Evolutionary conservation across 2,113 vertebrate species (phyloP).

Genomic region (Mola mola): DNA sequence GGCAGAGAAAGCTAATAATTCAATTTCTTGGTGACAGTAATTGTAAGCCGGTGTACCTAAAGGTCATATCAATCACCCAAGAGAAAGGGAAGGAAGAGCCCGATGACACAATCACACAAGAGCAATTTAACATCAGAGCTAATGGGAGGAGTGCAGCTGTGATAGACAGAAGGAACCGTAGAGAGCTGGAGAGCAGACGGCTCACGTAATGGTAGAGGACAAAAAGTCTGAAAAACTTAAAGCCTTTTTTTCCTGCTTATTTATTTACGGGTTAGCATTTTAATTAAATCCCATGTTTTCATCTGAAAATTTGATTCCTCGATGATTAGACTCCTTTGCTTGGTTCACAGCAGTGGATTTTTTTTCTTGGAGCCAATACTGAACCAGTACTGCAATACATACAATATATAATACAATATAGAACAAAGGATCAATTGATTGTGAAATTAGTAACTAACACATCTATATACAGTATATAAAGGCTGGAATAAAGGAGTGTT

Average conservation of each 20-base stretch:
- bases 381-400: too few relatives aligned
- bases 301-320: too few relatives aligned
- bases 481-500: not conserved
- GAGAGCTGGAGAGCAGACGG: slow-evolving; percentile 41
- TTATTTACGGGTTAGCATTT: too few relatives aligned
- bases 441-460: not conserved
- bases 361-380: too few relatives aligned
- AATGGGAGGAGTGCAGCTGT: slow-evolving; percentile 73
- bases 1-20: slow-evolving; percentile 84
- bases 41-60: slow-evolving; percentile 85
- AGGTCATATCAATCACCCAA: slow-evolving; percentile 84
- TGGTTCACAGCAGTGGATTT: too few relatives aligned
- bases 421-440: not conserved
- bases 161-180: slow-evolving; percentile 66
- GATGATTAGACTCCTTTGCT: too few relatives aligned
- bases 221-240: slow-evolving; percentile 2
- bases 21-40: slow-evolving; percentile 85
- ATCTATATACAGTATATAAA: not conserved
- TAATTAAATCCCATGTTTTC: too few relatives aligned
- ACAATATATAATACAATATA: too few relatives aligned
- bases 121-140: slow-evolving; percentile 81
- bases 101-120: slow-evolving; percentile 76
- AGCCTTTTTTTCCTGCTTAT: not conserved
- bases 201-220: slow-evolving; percentile 38
- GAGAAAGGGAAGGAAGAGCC: slow-evolving; percentile 73